These are phyloP conservation scores for Ochropleura leucogaster DNA, from an alignment of 2,888 invertebrate genomes.

Conservation along the genomic window DNA sequence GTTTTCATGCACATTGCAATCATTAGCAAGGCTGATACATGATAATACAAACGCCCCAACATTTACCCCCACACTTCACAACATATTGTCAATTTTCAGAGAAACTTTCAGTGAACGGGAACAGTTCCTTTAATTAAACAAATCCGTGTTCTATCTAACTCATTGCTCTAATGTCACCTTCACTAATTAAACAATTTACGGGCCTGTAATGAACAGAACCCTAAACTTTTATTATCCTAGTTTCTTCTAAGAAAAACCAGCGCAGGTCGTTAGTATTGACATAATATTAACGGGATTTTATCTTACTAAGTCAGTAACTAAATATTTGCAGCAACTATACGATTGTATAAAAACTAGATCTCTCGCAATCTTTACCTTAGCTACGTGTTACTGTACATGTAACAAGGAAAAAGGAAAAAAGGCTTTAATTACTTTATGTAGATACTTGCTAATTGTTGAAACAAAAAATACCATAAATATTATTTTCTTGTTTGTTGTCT, in stretches of 20 bases:
- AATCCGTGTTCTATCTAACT: neutral
- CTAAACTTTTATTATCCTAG: constrained; percentile 10
- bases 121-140: neutral
- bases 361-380: constrained; percentile 40
- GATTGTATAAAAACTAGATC: constrained; percentile 47
- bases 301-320: constrained; percentile 45
- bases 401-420: constrained; percentile 19
- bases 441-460: constrained; percentile 20
- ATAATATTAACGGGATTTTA: constrained; percentile 55
- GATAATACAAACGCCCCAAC: neutral
- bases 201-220: neutral
- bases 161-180: neutral
- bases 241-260: constrained; percentile 29
- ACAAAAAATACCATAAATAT: constrained; percentile 17
- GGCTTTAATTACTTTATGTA: constrained; percentile 11
- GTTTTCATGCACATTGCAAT: constrained; percentile 8
- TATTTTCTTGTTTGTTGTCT: constrained; percentile 35
- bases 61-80: neutral
- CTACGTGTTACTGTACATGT: constrained; percentile 14
- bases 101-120: neutral
- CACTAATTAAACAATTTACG: constrained; percentile 8
- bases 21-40: neutral
- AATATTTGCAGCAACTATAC: constrained; percentile 43
- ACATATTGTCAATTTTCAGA: constrained; percentile 1
- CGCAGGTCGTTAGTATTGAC: constrained; percentile 49